A percentile compares a stretch with the other conserved stretches of the same genome.
Evolutionary conservation across 1,140 invertebrate genomes (phyloP).

Genomic region (Brachionus rubens): DNA sequence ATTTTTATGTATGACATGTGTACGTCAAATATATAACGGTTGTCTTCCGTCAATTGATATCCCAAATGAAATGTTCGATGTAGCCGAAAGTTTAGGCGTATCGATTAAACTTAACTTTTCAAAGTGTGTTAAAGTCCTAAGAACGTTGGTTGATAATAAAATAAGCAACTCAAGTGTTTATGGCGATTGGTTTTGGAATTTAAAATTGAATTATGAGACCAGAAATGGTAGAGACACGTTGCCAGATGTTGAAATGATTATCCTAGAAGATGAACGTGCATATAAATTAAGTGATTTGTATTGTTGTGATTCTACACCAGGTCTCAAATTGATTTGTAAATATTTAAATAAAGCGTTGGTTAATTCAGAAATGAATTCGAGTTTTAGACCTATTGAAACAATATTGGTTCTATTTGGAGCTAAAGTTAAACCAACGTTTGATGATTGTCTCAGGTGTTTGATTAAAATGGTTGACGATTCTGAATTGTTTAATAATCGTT

Average conservation of each 20-base stretch:
- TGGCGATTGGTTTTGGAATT: constrained; percentile 20
- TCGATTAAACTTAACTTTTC: not conserved
- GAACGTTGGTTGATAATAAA: not conserved
- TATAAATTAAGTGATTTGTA: constrained; percentile 15
- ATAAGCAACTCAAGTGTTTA: not conserved
- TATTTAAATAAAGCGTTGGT: constrained; percentile 20
- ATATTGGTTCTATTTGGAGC: constrained; percentile 11
- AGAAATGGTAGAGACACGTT: too few species aligned
- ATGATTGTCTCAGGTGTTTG: not conserved
- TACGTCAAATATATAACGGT: not conserved
- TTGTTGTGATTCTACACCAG: not conserved
- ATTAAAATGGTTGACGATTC: not conserved
- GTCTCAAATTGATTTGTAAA: constrained; percentile 8
- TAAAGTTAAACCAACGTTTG: not conserved
- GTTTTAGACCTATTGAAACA: not conserved
- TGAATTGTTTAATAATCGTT: constrained; percentile 18
- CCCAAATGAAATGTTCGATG: not conserved
- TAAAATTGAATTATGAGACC: constrained; percentile 4
- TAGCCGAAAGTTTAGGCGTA: not conserved
- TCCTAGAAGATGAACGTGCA: not conserved
- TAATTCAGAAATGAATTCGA: not conserved
- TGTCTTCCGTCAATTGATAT: constrained; percentile 13
- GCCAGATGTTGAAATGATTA: not conserved
- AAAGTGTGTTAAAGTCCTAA: constrained; percentile 1
- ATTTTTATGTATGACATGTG: not conserved